A percentile compares a stretch with the other conserved stretches of the same genome.
These are phyloP conservation scores for Atherix ibis DNA, from an alignment of 2,888 invertebrate genomes.

Conservation along the genomic window DNA sequence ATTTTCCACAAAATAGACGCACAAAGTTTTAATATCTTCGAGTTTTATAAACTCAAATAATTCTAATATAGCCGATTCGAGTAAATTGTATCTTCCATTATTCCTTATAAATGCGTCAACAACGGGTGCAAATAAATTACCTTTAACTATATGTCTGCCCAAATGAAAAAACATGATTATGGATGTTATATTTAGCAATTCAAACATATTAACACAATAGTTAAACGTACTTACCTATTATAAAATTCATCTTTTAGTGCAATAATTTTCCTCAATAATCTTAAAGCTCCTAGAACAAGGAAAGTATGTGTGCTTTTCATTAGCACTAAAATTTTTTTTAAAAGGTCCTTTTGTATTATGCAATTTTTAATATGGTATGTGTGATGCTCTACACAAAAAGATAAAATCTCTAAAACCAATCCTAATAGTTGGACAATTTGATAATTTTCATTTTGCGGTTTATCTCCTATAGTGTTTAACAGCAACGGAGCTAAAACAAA, in stretches of 20 bases:
- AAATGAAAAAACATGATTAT: not conserved
- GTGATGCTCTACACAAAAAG: conserved; percentile 99
- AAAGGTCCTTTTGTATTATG: conserved; percentile 89
- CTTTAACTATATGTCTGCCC: conserved; percentile 84
- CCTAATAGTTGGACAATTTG: conserved; percentile 91
- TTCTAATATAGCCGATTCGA: conserved; percentile 97
- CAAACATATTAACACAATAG: no score
- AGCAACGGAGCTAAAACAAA: conserved; percentile 61
- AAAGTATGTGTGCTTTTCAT: conserved; percentile 97
- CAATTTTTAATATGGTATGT: conserved; percentile 97
- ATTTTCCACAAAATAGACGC: conserved; percentile 89
- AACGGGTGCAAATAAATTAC: conserved; percentile 88
- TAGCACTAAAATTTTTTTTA: conserved; percentile 85
- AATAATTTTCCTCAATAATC: conserved; percentile 94
- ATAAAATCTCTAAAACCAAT: conserved; percentile 84
- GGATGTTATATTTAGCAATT: no score
- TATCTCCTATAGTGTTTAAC: conserved; percentile 80
- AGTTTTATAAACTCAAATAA: conserved; percentile 97
- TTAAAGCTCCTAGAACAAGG: conserved; percentile 86
- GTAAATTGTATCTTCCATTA: conserved; percentile 93
- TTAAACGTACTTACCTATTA: conserved; percentile 38
- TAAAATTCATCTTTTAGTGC: conserved; percentile 98
- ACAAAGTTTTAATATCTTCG: conserved; percentile 80
- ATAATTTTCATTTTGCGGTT: conserved; percentile 86
- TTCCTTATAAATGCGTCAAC: conserved; percentile 93